Conservation (phyloP, 2,797 vertebrate genomes). For the Ambastaia sidthimunki region DNA sequence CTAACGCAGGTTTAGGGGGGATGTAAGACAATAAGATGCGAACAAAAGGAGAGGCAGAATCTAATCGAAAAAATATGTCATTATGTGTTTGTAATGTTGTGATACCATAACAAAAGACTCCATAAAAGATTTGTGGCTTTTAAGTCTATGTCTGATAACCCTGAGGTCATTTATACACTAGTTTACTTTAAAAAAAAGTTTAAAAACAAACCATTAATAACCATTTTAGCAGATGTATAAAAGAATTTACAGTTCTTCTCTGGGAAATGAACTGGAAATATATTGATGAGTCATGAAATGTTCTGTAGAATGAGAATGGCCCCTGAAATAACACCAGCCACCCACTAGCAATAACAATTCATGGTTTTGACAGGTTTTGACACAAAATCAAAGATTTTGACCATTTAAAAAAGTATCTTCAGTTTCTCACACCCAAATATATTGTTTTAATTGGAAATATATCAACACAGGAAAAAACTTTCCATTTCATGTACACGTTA, state of each 20-base stretch:
- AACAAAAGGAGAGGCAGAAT: not conserved
- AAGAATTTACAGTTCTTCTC: too few relatives aligned
- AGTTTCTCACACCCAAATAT: not conserved
- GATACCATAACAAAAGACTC: too few relatives aligned
- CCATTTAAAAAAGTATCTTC: not conserved
- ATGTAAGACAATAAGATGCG: conserved; percentile 18
- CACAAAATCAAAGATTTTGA: not conserved
- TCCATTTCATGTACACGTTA: not conserved
- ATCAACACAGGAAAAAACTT: not conserved
- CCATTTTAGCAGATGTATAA: too few relatives aligned
- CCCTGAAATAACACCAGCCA: too few relatives aligned
- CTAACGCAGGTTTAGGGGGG: conserved; percentile 28
- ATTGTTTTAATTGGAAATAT: not conserved
- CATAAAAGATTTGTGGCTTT: too few relatives aligned
- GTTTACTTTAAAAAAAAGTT: not conserved
- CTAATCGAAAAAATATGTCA: not conserved
- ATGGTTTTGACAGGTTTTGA: not conserved
- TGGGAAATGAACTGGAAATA: not conserved
- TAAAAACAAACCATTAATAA: too few relatives aligned
- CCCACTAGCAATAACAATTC: not conserved
- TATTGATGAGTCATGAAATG: too few relatives aligned
- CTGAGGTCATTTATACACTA: too few relatives aligned
- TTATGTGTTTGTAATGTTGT: too few relatives aligned
- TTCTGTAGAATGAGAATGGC: too few relatives aligned
- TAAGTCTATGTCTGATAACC: too few relatives aligned